A percentile compares a stretch with the other conserved stretches of the same genome.
phyloP scores from a whole-genome alignment of 64 coral and sea anemone genomes.

The Montipora sp. region DNA sequence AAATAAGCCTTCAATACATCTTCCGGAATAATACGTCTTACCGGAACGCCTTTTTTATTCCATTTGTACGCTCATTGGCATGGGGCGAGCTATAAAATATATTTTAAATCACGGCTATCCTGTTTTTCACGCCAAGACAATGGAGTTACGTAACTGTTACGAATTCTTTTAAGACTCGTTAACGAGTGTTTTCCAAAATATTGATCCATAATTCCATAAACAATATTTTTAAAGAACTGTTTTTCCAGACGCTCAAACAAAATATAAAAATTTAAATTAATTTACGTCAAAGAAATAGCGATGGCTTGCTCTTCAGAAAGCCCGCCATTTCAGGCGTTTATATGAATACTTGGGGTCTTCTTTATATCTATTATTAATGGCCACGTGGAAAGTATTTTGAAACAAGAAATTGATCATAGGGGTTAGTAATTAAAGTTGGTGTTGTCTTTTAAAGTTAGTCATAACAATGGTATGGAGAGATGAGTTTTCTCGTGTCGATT shows the following conservation, averaged over 20 bases:
- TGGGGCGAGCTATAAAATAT: too few species aligned
- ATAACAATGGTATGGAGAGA: background rate
- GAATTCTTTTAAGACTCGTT: background rate
- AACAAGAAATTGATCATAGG: background rate
- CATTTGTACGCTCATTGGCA: background rate
- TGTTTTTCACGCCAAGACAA: background rate
- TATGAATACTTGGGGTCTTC: too few species aligned
- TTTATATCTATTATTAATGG: background rate
- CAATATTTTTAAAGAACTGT: conserved; percentile 35
- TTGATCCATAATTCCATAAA: background rate
- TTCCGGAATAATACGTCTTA: background rate
- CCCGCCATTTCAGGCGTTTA: too few species aligned
- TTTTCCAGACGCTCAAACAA: background rate
- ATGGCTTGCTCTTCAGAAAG: too few species aligned
- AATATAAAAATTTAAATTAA: background rate
- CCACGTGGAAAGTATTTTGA: background rate
- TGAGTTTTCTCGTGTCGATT: too few species aligned
- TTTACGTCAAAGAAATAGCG: background rate
- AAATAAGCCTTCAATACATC: background rate
- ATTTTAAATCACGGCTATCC: too few species aligned
- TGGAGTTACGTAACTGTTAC: conserved; percentile 15
- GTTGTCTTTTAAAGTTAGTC: background rate
- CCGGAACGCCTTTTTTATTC: background rate
- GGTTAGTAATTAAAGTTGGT: background rate
- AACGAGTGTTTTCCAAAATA: conserved; percentile 16